Base-by-base conservation (phyloP, 2,888 invertebrate genomes). In the Netelia inedita region DNA sequence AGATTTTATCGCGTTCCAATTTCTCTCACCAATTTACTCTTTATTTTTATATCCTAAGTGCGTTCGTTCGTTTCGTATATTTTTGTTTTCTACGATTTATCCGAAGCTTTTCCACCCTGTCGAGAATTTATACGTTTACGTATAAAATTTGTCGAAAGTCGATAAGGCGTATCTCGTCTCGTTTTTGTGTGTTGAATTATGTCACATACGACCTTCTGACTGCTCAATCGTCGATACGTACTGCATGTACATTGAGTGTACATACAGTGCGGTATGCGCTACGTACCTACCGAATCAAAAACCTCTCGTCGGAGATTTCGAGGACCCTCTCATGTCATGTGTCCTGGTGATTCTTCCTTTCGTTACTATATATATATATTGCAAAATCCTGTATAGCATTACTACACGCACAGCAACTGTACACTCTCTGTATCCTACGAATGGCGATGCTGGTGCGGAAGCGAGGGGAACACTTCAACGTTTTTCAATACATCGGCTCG, bases 301-400 rank as follows among this genome's bases (percentile, higher is more conserved):
- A 87, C 88, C 87, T 87, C 85, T 88, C 82, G 84, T 87, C 86
- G 85, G 87, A 85, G 85, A 87, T 84, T 79, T 90, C 86, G 85
- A 90, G 90, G 82, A 83, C 86, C 85, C 90, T 90, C 82, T 88
- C 78, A 82, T 86, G 80, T 79, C 85, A 85, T 61, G 61, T 73
- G 73, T 73, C 46, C 73, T 46, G 46, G 61, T 59, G 73, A 73
- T 73, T 73, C 43, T 35, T 43, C 73, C 46, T 61, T 71, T 50
- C 21, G 16, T 35, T 14, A 63, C 16, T 14, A n/a, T 63, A 8
- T 63, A n/a, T 35, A 35, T n/a, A 35, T 14, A 28, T 63, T 5
- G 16, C 16, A n/a, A 14, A 63, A 41, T 63, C n/a, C 63, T 28
- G 57, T 57, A 57, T 57, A 16, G 57, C 57, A 57, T 57, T 57